Evolutionary conservation across 2,797 vertebrate genomes (phyloP).

Genomic region (Chaetodon trifasciatus): DNA sequence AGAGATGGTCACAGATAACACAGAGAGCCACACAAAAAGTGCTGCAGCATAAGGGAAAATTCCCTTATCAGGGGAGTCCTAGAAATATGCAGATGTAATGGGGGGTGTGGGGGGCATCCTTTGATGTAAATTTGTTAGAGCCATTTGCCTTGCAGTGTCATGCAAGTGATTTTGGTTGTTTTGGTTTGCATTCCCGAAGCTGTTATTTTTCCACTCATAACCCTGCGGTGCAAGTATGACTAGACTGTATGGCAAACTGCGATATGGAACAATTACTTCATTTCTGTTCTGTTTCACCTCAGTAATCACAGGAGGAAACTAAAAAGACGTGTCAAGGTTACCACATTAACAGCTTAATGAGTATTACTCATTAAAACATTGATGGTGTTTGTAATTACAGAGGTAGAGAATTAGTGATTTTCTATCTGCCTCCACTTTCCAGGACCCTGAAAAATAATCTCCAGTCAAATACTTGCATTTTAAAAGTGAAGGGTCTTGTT

Average conservation of each 20-base stretch:
- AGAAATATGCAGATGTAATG: slow-evolving; percentile 7
- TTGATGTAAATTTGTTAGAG: neutral
- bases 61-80: neutral
- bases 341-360: slow-evolving; percentile 2
- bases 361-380: slow-evolving; percentile 12
- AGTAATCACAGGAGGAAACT: slow-evolving; percentile 10
- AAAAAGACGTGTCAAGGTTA: neutral
- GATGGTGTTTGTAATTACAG: slow-evolving; percentile 11
- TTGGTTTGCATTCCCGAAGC: neutral
- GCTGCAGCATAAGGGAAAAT: neutral
- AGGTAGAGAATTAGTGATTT: neutral
- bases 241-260: neutral
- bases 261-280: neutral
- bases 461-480: neutral
- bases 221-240: slow-evolving; percentile 6
- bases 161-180: neutral
- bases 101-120: neutral
- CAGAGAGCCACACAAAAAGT: neutral
- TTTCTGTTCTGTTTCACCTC: slow-evolving; percentile 5
- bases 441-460: neutral
- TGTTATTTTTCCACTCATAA: neutral
- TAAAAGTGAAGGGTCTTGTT: neutral
- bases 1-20: neutral
- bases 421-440: neutral
- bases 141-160: neutral